Percentiles rank a stretch among this genome's conserved stretches.
Conservation (phyloP, 2,113 vertebrate species). For the Noturus placidus region DNA sequence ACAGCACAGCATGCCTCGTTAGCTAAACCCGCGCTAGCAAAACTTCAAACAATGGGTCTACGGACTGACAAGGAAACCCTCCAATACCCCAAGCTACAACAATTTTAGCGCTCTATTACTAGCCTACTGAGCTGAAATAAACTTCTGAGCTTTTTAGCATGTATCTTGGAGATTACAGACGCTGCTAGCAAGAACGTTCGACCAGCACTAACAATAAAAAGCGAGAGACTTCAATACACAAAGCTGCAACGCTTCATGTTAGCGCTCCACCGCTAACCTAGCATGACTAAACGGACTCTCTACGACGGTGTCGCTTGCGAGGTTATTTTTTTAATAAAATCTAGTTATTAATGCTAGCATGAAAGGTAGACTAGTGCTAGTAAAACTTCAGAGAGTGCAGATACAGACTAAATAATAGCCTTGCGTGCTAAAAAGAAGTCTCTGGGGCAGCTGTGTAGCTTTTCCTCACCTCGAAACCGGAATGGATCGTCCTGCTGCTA, state of each 20-base stretch:
- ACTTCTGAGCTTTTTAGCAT: background rate
- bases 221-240: background rate
- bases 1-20: conserved; percentile 4
- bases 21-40: background rate
- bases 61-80: background rate
- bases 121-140: background rate
- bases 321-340: no score
- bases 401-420: background rate
- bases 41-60: conserved; percentile 24
- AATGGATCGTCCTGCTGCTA: background rate
- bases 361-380: background rate
- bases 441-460: background rate
- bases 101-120: background rate
- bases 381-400: background rate
- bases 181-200: background rate
- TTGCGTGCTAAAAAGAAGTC: background rate
- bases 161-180: background rate
- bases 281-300: background rate
- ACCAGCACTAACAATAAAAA: background rate
- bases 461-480: background rate
- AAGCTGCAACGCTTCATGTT: background rate
- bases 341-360: background rate
- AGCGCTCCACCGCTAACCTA: background rate
- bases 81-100: background rate
- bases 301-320: background rate